Conservation (phyloP, 2,888 invertebrate species). For the Neria commutata region DNA sequence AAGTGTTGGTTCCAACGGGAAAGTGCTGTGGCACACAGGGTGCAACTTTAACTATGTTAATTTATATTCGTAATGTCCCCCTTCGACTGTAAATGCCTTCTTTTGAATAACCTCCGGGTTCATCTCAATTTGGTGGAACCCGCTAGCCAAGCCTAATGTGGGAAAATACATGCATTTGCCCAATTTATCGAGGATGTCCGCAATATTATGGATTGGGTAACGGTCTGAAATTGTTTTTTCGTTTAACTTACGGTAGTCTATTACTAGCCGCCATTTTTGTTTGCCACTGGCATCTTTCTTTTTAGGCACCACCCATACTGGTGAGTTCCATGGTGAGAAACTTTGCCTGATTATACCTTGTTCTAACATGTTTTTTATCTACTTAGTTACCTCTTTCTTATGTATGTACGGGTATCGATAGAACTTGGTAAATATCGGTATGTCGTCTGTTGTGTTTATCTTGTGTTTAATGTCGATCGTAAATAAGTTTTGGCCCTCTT, state of each 20-base stretch:
- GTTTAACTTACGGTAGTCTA: too few relatives aligned
- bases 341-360: constrained; percentile 8
- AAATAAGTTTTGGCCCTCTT: too few relatives aligned
- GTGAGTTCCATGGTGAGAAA: not conserved
- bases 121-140: not conserved
- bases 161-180: too few relatives aligned
- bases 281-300: not conserved
- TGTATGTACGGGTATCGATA: constrained; percentile 9
- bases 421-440: constrained; percentile 11
- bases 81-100: not conserved
- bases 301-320: not conserved
- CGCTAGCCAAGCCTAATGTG: not conserved
- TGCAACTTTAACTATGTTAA: too few relatives aligned
- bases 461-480: constrained; percentile 1
- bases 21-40: too few relatives aligned
- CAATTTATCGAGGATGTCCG: too few relatives aligned
- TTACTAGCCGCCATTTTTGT: constrained; percentile 5
- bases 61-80: not conserved
- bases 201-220: not conserved
- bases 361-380: not conserved
- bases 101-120: not conserved
- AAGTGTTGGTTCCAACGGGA: too few relatives aligned
- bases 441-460: constrained; percentile 5
- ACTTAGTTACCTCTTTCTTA: constrained; percentile 10
- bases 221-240: not conserved